Conservation (phyloP, 2,113 vertebrate genomes). For the Capricornis sumatraensis region DNA sequence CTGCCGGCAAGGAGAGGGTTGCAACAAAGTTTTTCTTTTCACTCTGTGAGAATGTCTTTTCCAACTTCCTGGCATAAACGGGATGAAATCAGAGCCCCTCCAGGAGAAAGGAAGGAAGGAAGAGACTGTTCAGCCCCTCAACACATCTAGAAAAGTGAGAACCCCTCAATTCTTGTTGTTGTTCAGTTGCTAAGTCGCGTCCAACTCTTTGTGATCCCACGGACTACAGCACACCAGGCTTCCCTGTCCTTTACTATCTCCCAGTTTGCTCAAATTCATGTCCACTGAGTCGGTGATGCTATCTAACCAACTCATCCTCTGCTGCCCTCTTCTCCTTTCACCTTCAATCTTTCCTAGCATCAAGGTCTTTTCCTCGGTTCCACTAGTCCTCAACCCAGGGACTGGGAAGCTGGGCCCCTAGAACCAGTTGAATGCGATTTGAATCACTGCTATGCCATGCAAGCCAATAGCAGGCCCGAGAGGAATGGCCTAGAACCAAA, state of each 20-base stretch:
- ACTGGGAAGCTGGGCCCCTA: not conserved
- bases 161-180: not conserved
- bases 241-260: not conserved
- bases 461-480: not conserved
- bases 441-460: not conserved
- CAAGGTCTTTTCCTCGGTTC: not conserved
- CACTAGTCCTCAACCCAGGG: not conserved
- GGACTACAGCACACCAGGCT: not conserved
- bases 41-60: not conserved
- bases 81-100: not conserved
- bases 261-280: not conserved
- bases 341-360: not conserved
- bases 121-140: not conserved
- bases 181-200: not conserved
- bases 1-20: not conserved
- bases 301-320: not conserved
- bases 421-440: too few species aligned
- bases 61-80: not conserved
- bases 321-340: not conserved
- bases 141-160: not conserved
- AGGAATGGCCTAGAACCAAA: not conserved
- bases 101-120: not conserved
- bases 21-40: not conserved
- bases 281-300: not conserved
- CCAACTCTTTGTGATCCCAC: not conserved